Evolutionary conservation across 2,113 vertebrate genomes (phyloP).

Genomic region (Platycercus adscitus): DNA sequence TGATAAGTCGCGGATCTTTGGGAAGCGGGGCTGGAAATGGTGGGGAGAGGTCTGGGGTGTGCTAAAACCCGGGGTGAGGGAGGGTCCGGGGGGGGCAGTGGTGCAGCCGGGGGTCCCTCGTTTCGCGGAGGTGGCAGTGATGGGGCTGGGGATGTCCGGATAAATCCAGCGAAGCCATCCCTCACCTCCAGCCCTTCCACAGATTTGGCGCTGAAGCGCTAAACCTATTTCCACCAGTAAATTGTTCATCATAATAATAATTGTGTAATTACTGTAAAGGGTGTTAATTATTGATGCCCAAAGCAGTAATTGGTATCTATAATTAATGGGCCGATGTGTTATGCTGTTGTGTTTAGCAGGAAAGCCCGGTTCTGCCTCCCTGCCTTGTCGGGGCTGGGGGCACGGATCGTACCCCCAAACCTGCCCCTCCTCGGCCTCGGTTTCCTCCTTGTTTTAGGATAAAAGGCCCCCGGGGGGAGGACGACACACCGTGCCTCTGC

Average conservation of each 20-base stretch:
- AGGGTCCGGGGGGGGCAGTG: not conserved
- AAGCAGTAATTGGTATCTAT: conserved; percentile 87
- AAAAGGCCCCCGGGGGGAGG: not conserved
- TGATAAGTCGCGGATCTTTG: not conserved
- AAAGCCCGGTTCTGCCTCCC: not conserved
- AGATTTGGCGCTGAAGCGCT: conserved; percentile 28
- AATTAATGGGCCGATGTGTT: conserved; percentile 87
- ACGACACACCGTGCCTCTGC: too few species aligned
- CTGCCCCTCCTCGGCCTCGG: not conserved
- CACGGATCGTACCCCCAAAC: not conserved
- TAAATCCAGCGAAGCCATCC: not conserved
- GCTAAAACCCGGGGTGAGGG: not conserved
- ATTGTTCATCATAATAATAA: conserved; percentile 94
- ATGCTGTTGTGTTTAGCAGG: conserved; percentile 82
- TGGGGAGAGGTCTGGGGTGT: not conserved
- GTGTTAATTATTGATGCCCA: conserved; percentile 93
- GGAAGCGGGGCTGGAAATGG: not conserved
- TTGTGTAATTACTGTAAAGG: conserved; percentile 93
- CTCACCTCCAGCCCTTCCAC: not conserved
- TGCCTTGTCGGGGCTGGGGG: not conserved
- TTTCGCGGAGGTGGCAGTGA: not conserved
- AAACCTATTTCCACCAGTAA: conserved; percentile 77
- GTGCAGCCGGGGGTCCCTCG: not conserved
- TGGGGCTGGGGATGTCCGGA: not conserved
- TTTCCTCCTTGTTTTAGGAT: not conserved